These are phyloP conservation scores for Anastatus disparis DNA, from an alignment of 1,140 invertebrate species.

Conservation along the genomic window DNA sequence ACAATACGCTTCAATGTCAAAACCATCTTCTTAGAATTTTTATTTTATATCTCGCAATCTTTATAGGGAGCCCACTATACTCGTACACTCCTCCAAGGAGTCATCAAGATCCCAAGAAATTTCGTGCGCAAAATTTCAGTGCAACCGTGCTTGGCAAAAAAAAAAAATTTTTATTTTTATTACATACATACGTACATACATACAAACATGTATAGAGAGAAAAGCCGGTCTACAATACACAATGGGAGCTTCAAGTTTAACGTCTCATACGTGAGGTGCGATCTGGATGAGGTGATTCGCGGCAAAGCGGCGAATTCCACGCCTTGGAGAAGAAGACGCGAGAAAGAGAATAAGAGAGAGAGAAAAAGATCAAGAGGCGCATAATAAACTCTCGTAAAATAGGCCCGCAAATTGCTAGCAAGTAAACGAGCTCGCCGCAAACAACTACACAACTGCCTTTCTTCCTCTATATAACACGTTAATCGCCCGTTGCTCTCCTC, in stretches of 20 bases:
- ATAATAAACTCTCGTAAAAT: slow-evolving; percentile 1
- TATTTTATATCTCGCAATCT: slow-evolving; percentile 17
- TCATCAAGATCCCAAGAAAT: slow-evolving; percentile 15
- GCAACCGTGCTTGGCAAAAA: neutral
- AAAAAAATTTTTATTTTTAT: too few relatives aligned
- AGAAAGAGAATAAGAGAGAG: too few relatives aligned
- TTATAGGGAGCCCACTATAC: slow-evolving; percentile 17
- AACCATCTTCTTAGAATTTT: slow-evolving; percentile 17
- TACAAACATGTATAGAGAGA: too few relatives aligned
- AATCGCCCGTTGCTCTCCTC: too few relatives aligned
- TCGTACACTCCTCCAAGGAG: too few relatives aligned
- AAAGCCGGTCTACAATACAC: neutral
- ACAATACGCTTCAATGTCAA: slow-evolving; percentile 7
- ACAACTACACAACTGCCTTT: too few relatives aligned
- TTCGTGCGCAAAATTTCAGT: slow-evolving; percentile 20
- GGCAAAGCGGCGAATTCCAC: slow-evolving; percentile 23
- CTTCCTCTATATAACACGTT: too few relatives aligned
- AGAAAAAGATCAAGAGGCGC: slow-evolving; percentile 10
- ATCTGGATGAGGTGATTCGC: slow-evolving; percentile 19
- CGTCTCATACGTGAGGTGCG: slow-evolving; percentile 33
- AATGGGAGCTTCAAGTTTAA: slow-evolving; percentile 3
- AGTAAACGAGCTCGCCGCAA: too few relatives aligned
- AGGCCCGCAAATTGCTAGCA: too few relatives aligned
- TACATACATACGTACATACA: neutral
- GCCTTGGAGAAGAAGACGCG: too few relatives aligned